These are phyloP conservation scores for Trisateles emortualis DNA, from an alignment of 2,888 invertebrate species.

Conservation along the genomic window DNA sequence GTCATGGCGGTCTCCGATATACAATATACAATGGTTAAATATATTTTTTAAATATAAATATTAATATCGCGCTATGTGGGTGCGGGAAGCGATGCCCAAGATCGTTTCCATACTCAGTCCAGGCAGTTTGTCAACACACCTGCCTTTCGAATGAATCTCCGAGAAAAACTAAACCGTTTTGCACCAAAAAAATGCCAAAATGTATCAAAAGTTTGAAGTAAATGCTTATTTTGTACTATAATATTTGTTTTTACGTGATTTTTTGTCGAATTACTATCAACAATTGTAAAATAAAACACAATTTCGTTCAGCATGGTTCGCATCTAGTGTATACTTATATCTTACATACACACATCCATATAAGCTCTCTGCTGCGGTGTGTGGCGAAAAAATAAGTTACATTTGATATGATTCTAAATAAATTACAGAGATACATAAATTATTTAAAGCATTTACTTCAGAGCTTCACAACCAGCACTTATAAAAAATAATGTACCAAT, in stretches of 20 bases:
- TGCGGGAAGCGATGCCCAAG: conserved; percentile 31
- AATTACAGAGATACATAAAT: too few species aligned
- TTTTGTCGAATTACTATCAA: too few species aligned
- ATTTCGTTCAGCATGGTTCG: too few species aligned
- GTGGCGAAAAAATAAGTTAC: too few species aligned
- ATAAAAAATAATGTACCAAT: conserved; percentile 15
- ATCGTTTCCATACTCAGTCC: conserved; percentile 53
- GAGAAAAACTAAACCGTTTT: conserved; percentile 28
- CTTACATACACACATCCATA: too few species aligned
- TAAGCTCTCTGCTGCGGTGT: too few species aligned
- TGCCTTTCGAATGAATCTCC: conserved; percentile 70
- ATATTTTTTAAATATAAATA: conserved; percentile 51
- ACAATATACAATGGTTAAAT: conserved; percentile 73
- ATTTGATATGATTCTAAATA: too few species aligned
- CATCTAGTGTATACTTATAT: too few species aligned
- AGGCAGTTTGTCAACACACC: conserved; percentile 65
- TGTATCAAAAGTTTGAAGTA: conserved; percentile 22
- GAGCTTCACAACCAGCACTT: not conserved
- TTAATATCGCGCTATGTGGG: conserved; percentile 37
- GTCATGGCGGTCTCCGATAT: conserved; percentile 71
- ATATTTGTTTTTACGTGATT: not conserved
- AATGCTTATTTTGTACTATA: conserved; percentile 2
- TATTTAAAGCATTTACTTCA: conserved; percentile 12
- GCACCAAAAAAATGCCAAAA: conserved; percentile 22
- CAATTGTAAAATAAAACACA: not conserved